Evolutionary conservation across 2,113 vertebrate genomes (phyloP).

Genomic region (Nycticryphes semicollaris): DNA sequence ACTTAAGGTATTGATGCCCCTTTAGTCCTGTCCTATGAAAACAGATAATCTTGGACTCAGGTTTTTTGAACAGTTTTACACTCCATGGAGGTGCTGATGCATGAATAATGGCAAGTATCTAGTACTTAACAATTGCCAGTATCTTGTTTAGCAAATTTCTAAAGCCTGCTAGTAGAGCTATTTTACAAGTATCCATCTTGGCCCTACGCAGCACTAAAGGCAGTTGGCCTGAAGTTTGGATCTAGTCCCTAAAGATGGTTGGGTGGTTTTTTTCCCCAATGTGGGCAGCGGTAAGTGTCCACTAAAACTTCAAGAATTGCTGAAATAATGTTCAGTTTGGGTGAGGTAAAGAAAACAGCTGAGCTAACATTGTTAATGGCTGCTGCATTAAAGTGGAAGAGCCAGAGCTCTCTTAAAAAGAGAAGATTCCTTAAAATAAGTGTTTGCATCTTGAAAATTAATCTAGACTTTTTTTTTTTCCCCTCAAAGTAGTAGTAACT

Average conservation of each 20-base stretch:
- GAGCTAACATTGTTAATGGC: not conserved
- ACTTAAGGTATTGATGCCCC: constrained; percentile 56
- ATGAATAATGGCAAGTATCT: constrained; percentile 68
- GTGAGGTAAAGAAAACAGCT: not conserved
- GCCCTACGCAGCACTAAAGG: not conserved
- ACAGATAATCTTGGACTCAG: constrained; percentile 64
- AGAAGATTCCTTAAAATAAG: constrained; percentile 5
- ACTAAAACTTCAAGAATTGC: not conserved
- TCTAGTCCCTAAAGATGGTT: not conserved
- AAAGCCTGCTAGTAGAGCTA: constrained; percentile 43
- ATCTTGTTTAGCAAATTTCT: constrained; percentile 35
- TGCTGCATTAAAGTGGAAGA: not conserved
- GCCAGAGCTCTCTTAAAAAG: not conserved
- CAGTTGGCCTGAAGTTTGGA: not conserved
- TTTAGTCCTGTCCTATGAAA: constrained; percentile 48
- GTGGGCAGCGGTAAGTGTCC: not conserved
- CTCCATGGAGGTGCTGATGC: constrained; percentile 62
- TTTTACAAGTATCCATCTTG: constrained; percentile 20
- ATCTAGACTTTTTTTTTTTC: not conserved
- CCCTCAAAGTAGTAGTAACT: not conserved
- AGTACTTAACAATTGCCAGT: constrained; percentile 38
- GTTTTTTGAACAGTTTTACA: constrained; percentile 66
- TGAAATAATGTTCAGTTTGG: not conserved
- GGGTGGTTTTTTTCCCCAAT: not conserved
- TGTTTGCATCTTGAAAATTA: not conserved